These are phyloP conservation scores for Mactra quadrangularis DNA, from an alignment of 1,140 invertebrate species.

Conservation along the genomic window DNA sequence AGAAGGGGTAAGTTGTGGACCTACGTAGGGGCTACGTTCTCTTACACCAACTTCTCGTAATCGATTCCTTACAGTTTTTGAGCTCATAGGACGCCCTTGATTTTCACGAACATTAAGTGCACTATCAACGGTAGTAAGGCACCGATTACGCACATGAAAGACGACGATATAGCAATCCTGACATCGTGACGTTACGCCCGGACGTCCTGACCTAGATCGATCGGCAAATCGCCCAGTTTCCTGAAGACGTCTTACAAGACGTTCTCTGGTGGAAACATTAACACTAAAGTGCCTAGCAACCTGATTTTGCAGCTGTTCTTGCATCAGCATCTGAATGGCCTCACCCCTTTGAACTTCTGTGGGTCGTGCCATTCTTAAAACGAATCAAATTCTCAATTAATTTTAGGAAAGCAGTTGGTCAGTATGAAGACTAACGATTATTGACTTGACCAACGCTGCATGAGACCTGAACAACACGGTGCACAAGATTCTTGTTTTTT, in stretches of 20 bases:
- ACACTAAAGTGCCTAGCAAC: conserved; percentile 30
- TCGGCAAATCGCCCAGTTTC: conserved; percentile 20
- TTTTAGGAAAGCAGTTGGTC: too few species aligned
- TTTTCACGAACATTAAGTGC: conserved; percentile 4
- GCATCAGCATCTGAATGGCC: conserved; percentile 18
- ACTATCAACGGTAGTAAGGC: not conserved
- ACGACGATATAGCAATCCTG: conserved; percentile 12
- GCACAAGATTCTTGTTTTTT: too few species aligned
- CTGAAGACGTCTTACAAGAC: conserved; percentile 18
- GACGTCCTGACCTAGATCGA: conserved; percentile 1
- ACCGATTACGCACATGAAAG: conserved; percentile 19
- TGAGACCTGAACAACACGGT: too few species aligned
- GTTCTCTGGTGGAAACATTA: conserved; percentile 33
- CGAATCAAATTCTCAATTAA: too few species aligned
- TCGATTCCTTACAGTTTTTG: conserved; percentile 27
- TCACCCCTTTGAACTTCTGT: conserved; percentile 11
- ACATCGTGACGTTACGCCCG: conserved; percentile 19
- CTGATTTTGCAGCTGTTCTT: conserved; percentile 8
- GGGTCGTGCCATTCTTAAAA: too few species aligned
- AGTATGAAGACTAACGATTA: too few species aligned
- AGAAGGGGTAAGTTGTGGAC: not conserved
- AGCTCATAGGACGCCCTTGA: not conserved
- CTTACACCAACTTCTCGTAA: conserved; percentile 3
- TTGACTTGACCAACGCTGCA: too few species aligned
- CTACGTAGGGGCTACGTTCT: not conserved